These are phyloP conservation scores for Anomalospiza imberbis DNA, from an alignment of 2,797 vertebrate species.

Conservation along the genomic window DNA sequence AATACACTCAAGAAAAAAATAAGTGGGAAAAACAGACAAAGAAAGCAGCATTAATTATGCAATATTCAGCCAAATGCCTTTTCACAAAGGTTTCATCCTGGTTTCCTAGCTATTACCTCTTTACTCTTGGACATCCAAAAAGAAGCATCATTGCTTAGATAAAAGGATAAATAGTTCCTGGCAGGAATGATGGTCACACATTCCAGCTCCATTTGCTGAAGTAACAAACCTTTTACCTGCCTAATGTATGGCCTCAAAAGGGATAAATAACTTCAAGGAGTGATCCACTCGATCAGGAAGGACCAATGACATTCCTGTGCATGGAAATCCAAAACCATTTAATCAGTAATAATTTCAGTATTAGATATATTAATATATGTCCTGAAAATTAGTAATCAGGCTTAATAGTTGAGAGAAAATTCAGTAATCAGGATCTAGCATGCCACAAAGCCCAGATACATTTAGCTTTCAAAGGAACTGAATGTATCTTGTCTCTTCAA, in stretches of 20 bases:
- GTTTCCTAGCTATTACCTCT: background rate
- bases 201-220: background rate
- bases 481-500: background rate
- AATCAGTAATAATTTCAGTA: background rate
- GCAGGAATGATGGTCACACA: background rate
- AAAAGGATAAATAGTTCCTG: background rate
- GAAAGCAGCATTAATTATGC: background rate
- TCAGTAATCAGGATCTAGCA: background rate
- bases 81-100: background rate
- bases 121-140: background rate
- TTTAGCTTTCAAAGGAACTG: background rate
- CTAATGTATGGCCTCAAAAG: background rate
- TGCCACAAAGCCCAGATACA: background rate
- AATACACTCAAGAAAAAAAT: background rate
- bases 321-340: background rate
- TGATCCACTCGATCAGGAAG: background rate
- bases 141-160: background rate
- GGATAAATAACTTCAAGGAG: background rate
- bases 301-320: background rate
- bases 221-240: background rate
- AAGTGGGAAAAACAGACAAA: background rate
- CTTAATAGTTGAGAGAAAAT: background rate
- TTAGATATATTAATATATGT: background rate
- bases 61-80: background rate
- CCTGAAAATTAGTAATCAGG: background rate